Evolutionary conservation across 1,140 invertebrate species (phyloP).

Genomic region (Capitella teleta): DNA sequence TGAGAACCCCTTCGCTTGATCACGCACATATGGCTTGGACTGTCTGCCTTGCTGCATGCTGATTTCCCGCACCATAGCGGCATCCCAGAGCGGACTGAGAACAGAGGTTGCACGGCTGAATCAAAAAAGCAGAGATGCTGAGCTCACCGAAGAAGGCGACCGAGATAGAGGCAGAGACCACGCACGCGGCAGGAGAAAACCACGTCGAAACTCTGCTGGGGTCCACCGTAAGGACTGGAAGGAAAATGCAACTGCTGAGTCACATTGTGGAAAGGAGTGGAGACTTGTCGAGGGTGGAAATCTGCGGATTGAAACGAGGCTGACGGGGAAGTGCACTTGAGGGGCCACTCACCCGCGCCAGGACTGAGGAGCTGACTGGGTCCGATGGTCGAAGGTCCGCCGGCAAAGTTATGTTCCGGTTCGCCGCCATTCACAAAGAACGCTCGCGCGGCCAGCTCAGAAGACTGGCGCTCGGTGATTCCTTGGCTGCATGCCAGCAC

Average conservation of each 20-base stretch:
- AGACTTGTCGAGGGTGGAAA: neutral
- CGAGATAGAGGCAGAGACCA: slow-evolving; percentile 80
- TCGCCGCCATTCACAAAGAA: slow-evolving; percentile 87
- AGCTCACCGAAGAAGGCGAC: slow-evolving; percentile 59
- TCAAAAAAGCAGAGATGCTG: neutral
- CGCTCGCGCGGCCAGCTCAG: slow-evolving; percentile 65
- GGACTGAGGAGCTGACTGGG: no score
- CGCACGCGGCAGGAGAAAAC: slow-evolving; percentile 80
- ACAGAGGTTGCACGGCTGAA: neutral
- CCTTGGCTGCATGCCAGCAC: slow-evolving; percentile 75
- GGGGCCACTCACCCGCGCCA: no score
- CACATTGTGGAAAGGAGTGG: neutral
- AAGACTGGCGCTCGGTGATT: no score
- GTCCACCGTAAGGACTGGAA: slow-evolving; percentile 17
- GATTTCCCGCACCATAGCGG: no score
- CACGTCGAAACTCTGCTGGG: slow-evolving; percentile 39
- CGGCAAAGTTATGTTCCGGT: slow-evolving; percentile 34
- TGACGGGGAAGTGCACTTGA: no score
- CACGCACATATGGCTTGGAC: no score
- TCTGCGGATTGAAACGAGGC: neutral
- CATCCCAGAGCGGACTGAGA: no score
- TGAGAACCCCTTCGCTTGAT: no score
- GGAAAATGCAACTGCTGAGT: slow-evolving; percentile 3
- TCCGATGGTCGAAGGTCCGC: no score
- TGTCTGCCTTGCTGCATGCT: no score